Evolutionary conservation across 2,888 invertebrate genomes (phyloP).

Genomic region (Plebejus melissa): DNA sequence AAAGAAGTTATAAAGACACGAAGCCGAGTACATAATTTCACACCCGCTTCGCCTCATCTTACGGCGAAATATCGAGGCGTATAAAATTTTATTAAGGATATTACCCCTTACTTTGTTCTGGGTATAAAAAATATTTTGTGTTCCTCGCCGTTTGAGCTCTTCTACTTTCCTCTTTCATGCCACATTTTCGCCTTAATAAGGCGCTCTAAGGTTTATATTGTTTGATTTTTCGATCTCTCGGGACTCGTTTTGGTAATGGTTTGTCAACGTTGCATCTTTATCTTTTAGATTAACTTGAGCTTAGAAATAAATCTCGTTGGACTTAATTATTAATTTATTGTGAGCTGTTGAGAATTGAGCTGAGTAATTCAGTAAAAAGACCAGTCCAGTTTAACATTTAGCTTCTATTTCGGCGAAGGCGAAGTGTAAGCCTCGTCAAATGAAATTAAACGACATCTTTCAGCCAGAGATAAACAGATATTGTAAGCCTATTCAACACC

Average conservation of each 20-base stretch:
- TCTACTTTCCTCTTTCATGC: constrained; percentile 63
- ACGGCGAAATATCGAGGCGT: constrained; percentile 73
- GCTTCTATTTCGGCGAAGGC: not conserved
- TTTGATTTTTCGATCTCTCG: constrained; percentile 71
- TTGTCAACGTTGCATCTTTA: constrained; percentile 43
- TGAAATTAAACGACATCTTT: constrained; percentile 15
- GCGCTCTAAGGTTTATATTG: constrained; percentile 69
- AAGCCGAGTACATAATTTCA: constrained; percentile 65
- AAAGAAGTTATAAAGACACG: constrained; percentile 57
- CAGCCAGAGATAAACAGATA: constrained; percentile 11
- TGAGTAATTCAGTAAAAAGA: not conserved
- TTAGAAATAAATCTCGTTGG: constrained; percentile 23
- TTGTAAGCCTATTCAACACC: constrained; percentile 13
- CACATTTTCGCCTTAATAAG: constrained; percentile 74
- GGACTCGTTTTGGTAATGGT: constrained; percentile 63
- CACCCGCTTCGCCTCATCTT: constrained; percentile 73
- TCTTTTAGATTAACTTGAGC: constrained; percentile 8
- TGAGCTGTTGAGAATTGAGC: not conserved
- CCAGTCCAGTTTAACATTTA: not conserved
- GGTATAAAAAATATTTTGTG: constrained; percentile 68
- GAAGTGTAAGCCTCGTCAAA: not conserved
- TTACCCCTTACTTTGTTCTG: constrained; percentile 65
- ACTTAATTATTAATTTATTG: constrained; percentile 35
- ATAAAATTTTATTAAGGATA: constrained; percentile 75
- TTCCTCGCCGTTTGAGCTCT: constrained; percentile 49